Percentiles rank a stretch among this genome's conserved stretches.
Evolutionary conservation across 35 echinoderm and acorn worm species (phyloP).

Genomic region (Ophioderma brevispina): DNA sequence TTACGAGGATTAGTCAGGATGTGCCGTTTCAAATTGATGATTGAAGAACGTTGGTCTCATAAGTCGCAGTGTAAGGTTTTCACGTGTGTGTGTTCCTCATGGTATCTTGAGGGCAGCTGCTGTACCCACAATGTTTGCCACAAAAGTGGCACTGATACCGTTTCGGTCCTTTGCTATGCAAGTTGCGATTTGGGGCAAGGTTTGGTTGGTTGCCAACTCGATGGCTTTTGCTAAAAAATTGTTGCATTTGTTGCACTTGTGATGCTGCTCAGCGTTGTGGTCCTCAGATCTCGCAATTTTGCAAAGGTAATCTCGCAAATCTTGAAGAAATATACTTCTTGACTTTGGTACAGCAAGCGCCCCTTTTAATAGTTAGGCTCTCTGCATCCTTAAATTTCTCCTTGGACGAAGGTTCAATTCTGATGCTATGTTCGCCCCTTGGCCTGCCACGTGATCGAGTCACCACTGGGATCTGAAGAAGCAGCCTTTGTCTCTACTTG

Average conservation of each 20-base stretch:
- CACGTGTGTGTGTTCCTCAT: constrained; percentile 79
- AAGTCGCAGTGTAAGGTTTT: constrained; percentile 86
- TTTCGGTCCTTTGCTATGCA: constrained; percentile 16
- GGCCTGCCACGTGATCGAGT: constrained; percentile 32
- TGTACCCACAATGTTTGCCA: constrained; percentile 76
- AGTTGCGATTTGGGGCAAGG: constrained; percentile 53
- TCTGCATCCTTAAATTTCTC: constrained; percentile 10
- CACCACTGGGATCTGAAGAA: constrained; percentile 54
- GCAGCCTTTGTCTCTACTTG: constrained; percentile 86
- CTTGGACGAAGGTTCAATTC: constrained; percentile 3
- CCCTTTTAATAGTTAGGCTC: constrained; percentile 18
- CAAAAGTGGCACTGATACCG: constrained; percentile 75
- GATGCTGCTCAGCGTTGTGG: constrained; percentile 60
- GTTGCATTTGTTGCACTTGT: constrained; percentile 69
- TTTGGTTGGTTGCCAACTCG: constrained; percentile 65
- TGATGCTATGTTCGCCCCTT: neutral
- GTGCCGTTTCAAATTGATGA: constrained; percentile 82
- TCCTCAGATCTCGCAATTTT: constrained; percentile 42
- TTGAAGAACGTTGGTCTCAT: constrained; percentile 83
- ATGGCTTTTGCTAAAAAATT: constrained; percentile 42
- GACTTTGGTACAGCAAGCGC: constrained; percentile 10
- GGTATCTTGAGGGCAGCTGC: constrained; percentile 81
- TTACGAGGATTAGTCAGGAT: constrained; percentile 79
- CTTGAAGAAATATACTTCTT: constrained; percentile 66
- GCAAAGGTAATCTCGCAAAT: constrained; percentile 56